Percentiles rank a stretch among this genome's conserved stretches.
Conservation (phyloP, 2,797 vertebrate genomes). For the Poliocrania exsul region DNA sequence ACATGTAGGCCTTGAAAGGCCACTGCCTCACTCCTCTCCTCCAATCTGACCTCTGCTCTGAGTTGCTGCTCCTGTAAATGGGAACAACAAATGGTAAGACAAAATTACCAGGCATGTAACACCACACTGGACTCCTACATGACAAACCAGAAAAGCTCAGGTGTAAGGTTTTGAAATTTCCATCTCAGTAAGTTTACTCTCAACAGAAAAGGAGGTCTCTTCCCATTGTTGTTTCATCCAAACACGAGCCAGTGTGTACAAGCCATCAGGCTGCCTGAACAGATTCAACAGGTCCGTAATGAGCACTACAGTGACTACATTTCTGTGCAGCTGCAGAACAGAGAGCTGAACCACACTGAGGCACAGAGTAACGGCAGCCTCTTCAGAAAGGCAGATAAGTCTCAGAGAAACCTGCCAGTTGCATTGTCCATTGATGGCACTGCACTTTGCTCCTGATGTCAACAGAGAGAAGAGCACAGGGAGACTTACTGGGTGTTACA, state of each 20-base stretch:
- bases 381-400: not conserved
- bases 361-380: not conserved
- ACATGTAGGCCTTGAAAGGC: not conserved
- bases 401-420: not conserved
- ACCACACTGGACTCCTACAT: accelerated
- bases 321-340: not conserved
- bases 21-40: not conserved
- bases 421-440: not conserved
- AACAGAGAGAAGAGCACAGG: not conserved
- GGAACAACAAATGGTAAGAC: not conserved
- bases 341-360: not conserved
- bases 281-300: not conserved
- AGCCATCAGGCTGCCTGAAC: not conserved
- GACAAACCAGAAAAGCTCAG: not conserved
- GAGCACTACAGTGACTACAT: not conserved
- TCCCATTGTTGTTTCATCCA: not conserved
- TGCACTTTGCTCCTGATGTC: accelerated
- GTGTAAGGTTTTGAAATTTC: not conserved
- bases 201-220: not conserved
- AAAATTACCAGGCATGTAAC: not conserved
- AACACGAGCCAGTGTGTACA: not conserved
- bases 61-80: not conserved
- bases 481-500: not conserved
- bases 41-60: not conserved
- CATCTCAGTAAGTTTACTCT: not conserved